Conservation (phyloP, 1,140 invertebrate genomes). For the Gerris buenoi region DNA sequence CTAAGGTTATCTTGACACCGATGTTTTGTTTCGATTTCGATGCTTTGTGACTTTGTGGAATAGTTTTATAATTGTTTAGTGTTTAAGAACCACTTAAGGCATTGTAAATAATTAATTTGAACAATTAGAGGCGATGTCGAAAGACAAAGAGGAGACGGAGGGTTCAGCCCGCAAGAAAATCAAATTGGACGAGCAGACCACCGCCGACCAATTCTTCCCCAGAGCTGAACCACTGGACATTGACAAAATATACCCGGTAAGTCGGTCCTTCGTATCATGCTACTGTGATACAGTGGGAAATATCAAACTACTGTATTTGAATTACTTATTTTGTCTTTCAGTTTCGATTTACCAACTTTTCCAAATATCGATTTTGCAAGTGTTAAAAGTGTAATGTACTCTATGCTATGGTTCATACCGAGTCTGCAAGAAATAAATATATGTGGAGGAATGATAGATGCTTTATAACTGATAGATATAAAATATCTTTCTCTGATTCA, state of each 20-base stretch:
- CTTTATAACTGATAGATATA: no score
- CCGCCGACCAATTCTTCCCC: background rate
- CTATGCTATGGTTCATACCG: background rate
- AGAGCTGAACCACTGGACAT: background rate
- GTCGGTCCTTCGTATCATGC: background rate
- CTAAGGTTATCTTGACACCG: no score
- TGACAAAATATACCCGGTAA: slow-evolving; percentile 3
- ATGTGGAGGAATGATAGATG: background rate
- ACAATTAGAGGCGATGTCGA: no score
- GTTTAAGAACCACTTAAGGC: no score
- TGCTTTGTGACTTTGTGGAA: no score
- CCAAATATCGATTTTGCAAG: background rate
- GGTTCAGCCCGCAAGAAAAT: background rate
- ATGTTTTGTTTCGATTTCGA: no score
- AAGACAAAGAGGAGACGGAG: background rate
- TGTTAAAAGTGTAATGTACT: background rate
- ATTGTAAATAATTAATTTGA: no score
- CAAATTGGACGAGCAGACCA: background rate
- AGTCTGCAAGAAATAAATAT: background rate
- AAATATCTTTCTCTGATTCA: no score
- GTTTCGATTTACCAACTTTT: background rate
- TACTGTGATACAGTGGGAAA: background rate
- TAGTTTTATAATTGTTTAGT: no score
- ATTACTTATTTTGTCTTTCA: background rate
- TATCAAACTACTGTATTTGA: background rate